Evolutionary conservation across 2,113 vertebrate genomes (phyloP).

Genomic region (Scytalopus superciliaris): DNA sequence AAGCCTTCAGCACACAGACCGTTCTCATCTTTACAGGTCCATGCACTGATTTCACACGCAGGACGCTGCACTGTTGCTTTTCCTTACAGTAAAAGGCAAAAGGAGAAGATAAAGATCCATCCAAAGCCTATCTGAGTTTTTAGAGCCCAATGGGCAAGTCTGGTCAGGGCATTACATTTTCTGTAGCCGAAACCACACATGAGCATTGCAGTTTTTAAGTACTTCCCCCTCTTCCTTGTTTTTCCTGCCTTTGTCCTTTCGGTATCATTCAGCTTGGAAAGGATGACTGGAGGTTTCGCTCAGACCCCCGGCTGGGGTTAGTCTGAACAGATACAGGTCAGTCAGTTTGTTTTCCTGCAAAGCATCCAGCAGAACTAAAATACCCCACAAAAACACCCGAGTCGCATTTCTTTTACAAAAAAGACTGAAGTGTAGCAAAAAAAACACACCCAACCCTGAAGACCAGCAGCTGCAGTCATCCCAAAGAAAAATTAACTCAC

Average conservation of each 20-base stretch:
- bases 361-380: neutral
- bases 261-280: neutral
- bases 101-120: neutral
- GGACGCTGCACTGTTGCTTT: neutral
- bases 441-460: neutral
- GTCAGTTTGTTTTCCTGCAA: neutral
- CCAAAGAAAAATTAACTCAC: neutral
- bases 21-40: neutral
- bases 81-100: neutral
- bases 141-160: neutral
- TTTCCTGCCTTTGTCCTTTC: neutral
- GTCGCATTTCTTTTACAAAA: neutral
- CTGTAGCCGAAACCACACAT: neutral
- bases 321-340: neutral
- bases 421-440: neutral
- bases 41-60: neutral
- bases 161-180: neutral
- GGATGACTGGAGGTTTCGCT: neutral
- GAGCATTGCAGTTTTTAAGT: neutral
- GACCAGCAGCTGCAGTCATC: neutral
- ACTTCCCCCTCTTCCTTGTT: neutral
- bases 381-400: neutral
- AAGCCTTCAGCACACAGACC: neutral
- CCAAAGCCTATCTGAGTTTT: neutral
- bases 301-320: neutral